phyloP scores from a whole-genome alignment of 1,140 invertebrate genomes.

The Gryon sp. region DNA sequence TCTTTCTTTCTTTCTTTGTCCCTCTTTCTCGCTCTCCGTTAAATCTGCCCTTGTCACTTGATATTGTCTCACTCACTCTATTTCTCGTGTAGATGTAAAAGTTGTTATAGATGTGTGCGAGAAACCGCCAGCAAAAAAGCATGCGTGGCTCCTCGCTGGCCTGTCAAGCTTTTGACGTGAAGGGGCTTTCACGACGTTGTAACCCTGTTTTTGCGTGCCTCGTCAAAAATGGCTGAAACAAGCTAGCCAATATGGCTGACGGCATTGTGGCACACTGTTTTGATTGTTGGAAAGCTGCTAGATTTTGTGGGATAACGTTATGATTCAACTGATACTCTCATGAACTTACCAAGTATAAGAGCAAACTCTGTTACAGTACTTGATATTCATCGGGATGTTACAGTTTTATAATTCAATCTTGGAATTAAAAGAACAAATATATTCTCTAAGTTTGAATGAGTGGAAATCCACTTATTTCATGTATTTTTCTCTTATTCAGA shows the following conservation, averaged over 20 bases:
- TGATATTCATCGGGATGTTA: no score
- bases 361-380: no score
- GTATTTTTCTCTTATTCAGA: no score
- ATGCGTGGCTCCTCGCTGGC: conserved; percentile 44
- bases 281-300: conserved; percentile 23
- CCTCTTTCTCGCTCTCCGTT: background rate
- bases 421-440: no score
- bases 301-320: conserved; percentile 15
- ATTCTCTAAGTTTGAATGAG: no score
- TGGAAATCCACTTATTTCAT: no score
- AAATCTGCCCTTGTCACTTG: background rate
- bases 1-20: background rate
- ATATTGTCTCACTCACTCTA: no score
- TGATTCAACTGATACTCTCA: conserved; percentile 2
- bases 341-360: no score
- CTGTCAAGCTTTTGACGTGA: conserved; percentile 60
- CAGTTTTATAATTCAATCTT: no score
- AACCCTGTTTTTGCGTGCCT: conserved; percentile 56
- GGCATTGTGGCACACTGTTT: conserved; percentile 18
- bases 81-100: no score
- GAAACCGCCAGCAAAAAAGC: conserved; percentile 43
- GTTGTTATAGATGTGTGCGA: conserved; percentile 1
- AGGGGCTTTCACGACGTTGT: conserved; percentile 52
- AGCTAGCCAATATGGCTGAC: conserved; percentile 66
- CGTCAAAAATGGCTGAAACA: conserved; percentile 70